Evolutionary conservation across 2,888 invertebrate species (phyloP).

Genomic region (Archips xylosteana): DNA sequence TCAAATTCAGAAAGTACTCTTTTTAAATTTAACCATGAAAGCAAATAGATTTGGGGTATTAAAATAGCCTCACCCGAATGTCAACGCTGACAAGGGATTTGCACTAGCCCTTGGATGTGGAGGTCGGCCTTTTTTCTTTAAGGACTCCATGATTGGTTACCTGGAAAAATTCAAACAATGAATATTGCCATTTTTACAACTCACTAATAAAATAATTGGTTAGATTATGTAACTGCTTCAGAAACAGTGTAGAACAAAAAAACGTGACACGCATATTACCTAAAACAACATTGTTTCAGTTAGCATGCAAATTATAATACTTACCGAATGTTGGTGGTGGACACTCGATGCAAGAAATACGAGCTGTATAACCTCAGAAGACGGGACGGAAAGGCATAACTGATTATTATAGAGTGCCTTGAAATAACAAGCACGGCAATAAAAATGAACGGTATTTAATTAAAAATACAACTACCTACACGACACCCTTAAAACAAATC

Average conservation of each 20-base stretch:
- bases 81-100: conserved; percentile 88
- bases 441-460: conserved; percentile 19
- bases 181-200: not conserved
- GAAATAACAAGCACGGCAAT: conserved; percentile 13
- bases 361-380: conserved; percentile 30
- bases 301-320: conserved; percentile 24
- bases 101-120: conserved; percentile 88
- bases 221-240: conserved; percentile 3
- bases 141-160: conserved; percentile 77
- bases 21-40: conserved; percentile 1
- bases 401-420: conserved; percentile 4
- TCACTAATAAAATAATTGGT: not conserved
- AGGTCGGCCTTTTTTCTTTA: conserved; percentile 82
- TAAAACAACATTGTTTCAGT: conserved; percentile 5
- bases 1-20: not conserved
- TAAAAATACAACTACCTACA: conserved; percentile 36
- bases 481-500: conserved; percentile 25
- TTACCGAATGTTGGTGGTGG: conserved; percentile 20
- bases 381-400: conserved; percentile 19
- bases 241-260: not conserved
- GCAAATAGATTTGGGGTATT: not conserved
- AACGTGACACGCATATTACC: not conserved
- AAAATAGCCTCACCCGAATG: conserved; percentile 87
- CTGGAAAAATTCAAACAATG: conserved; percentile 40
- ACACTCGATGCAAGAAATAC: conserved; percentile 25